A percentile compares a stretch with the other conserved stretches of the same genome.
phyloP scores from a whole-genome alignment of 2,797 vertebrate genomes.

The Malurus splendens region DNA sequence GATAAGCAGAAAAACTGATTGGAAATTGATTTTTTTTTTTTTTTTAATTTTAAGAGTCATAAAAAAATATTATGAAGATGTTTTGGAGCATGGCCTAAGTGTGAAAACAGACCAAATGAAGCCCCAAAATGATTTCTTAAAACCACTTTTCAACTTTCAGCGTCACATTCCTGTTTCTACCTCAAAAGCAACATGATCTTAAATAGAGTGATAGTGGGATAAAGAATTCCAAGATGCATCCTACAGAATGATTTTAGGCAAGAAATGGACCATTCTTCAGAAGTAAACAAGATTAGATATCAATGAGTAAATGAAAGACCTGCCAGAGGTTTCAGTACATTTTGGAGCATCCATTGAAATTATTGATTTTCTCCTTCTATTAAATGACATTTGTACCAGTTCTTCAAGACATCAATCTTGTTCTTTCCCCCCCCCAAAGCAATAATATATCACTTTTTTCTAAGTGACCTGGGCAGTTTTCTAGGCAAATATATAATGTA shows the following conservation, averaged over 20 bases:
- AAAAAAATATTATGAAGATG: background rate
- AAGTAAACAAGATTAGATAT: background rate
- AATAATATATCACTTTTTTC: background rate
- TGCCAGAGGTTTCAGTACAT: background rate
- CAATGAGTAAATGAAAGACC: background rate
- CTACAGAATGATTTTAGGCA: background rate
- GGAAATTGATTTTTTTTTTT: background rate
- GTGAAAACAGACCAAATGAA: background rate
- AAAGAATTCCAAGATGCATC: background rate
- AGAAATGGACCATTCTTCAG: background rate
- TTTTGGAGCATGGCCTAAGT: background rate
- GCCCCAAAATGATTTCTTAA: background rate
- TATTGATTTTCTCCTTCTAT: fast-evolving
- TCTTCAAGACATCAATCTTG: background rate
- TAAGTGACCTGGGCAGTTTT: background rate
- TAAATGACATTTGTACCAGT: background rate
- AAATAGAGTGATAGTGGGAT: background rate
- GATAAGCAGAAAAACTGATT: background rate
- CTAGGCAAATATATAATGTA: background rate
- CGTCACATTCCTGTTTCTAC: background rate
- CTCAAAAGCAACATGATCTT: background rate
- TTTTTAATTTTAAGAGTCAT: background rate
- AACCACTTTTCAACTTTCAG: background rate
- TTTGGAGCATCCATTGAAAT: background rate
- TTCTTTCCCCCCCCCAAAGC: background rate